Evolutionary conservation across 2,888 invertebrate species (phyloP), one percentile per base, ranked within the genome.

Genomic region (Stenchaetothrips biformis): DNA sequence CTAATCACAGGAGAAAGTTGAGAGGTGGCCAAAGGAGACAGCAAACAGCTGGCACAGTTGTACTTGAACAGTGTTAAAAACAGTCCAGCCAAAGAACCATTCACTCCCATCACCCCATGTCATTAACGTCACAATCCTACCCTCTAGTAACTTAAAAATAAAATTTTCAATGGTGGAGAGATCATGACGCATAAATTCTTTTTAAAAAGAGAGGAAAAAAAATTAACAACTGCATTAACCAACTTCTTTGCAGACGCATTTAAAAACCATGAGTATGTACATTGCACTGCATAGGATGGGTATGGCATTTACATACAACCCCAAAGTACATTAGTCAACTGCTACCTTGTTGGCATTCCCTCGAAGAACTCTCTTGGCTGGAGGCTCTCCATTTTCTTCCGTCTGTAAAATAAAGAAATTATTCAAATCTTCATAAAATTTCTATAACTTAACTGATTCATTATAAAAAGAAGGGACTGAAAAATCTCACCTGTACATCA

Each of bases 401-500:
- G 25, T 21, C 67, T 74, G 37, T 11, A 48, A 7, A 37, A 77
- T 18, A 78, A 6, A 48, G 7, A 37, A 77, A 13, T 7, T 25
- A 8, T 21, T 37, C 2, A 74, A 74, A 21, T 13, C 13, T 53
- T 6, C 18, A 53, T 53, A 4, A 11, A 4, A 53, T 13, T 11
- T 18, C 53, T 1, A 18, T 37, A 81, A 81, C 77, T 77, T 78
- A 1, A 37, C 37, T 62, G 37, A 79, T 79, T 78, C 37, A 67
- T 79, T 48, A 8, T 79, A 80, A 62, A 81, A 25, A 59, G 48
- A 47, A 37, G 53, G 18, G 4, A 59, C 7, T 0, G 1, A 67
- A 67, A 21, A 67, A 67, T 49, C 21, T 80, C 78, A 91, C 90
- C 88, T 90, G 89, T 78, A 89, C 90, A 85, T 91, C 90, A 21